A percentile compares a stretch with the other conserved stretches of the same genome.
Conservation (phyloP, 2,888 invertebrate genomes). For the Matsumyia berberina region DNA sequence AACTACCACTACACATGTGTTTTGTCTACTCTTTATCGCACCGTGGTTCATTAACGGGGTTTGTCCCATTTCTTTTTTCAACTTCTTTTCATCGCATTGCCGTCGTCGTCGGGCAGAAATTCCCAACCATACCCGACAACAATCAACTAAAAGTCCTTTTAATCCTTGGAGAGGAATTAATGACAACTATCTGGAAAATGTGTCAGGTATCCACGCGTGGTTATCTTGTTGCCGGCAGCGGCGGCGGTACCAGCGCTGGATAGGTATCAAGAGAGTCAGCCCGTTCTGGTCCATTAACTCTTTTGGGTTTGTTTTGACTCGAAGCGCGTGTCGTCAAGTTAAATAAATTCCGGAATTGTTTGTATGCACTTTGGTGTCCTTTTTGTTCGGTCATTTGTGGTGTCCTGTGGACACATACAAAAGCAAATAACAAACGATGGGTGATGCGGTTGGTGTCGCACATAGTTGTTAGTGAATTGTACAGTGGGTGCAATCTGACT, state of each 20-base stretch:
- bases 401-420: constrained; percentile 54
- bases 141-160: constrained; percentile 71
- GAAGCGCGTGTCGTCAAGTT: constrained; percentile 64
- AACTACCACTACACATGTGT: constrained; percentile 18
- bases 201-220: constrained; percentile 55
- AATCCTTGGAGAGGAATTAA: constrained; percentile 74
- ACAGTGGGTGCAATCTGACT: constrained; percentile 30
- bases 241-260: background rate
- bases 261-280: constrained; percentile 37
- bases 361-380: constrained; percentile 49
- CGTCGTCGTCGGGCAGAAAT: constrained; percentile 32
- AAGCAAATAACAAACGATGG: constrained; percentile 11
- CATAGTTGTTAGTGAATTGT: background rate
- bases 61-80: constrained; percentile 52
- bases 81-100: constrained; percentile 42
- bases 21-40: constrained; percentile 1
- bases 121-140: constrained; percentile 40
- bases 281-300: constrained; percentile 83
- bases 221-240: constrained; percentile 14
- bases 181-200: constrained; percentile 67
- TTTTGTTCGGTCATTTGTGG: constrained; percentile 59
- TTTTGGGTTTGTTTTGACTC: constrained; percentile 77
- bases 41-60: constrained; percentile 66
- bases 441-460: constrained; percentile 34
- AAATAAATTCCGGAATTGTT: constrained; percentile 72